A percentile compares a stretch with the other conserved stretches of the same genome.
These are phyloP conservation scores for Thalassoma bifasciatum DNA, from an alignment of 2,113 vertebrate genomes.

Conservation along the genomic window DNA sequence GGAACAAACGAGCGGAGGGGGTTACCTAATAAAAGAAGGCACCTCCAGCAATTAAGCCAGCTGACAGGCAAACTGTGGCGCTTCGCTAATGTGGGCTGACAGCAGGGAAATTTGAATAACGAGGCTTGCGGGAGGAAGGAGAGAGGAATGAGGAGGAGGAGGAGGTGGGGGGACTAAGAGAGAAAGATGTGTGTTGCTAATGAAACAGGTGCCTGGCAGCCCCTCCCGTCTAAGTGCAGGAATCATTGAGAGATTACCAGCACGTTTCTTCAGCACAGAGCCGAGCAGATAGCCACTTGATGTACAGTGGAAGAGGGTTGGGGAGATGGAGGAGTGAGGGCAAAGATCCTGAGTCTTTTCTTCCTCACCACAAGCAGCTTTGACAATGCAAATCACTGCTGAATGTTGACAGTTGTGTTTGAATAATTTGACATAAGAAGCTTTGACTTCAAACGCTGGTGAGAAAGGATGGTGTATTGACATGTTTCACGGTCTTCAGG, in stretches of 20 bases:
- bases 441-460: conserved; percentile 57
- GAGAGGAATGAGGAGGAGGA: conserved; percentile 45
- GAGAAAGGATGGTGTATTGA: conserved; percentile 28
- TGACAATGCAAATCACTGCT: conserved; percentile 64
- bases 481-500: conserved; percentile 16
- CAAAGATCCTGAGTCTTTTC: conserved; percentile 45
- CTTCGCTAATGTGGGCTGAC: conserved; percentile 84
- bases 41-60: conserved; percentile 85
- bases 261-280: conserved; percentile 55
- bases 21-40: conserved; percentile 83
- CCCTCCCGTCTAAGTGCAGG: conserved; percentile 59
- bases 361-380: conserved; percentile 42
- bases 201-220: conserved; percentile 83
- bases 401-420: conserved; percentile 56
- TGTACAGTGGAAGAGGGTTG: background rate
- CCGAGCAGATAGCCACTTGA: conserved; percentile 49
- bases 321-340: background rate
- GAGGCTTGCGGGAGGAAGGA: conserved; percentile 78
- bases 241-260: conserved; percentile 80
- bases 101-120: conserved; percentile 86
- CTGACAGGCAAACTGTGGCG: conserved; percentile 82
- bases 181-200: conserved; percentile 80
- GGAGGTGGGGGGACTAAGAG: conserved; percentile 7
- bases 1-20: conserved; percentile 77
- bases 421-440: conserved; percentile 52